A percentile compares a stretch with the other conserved stretches of the same genome.
phyloP scores from a whole-genome alignment of 2,113 vertebrate genomes.

The Myrmecobius fasciatus region DNA sequence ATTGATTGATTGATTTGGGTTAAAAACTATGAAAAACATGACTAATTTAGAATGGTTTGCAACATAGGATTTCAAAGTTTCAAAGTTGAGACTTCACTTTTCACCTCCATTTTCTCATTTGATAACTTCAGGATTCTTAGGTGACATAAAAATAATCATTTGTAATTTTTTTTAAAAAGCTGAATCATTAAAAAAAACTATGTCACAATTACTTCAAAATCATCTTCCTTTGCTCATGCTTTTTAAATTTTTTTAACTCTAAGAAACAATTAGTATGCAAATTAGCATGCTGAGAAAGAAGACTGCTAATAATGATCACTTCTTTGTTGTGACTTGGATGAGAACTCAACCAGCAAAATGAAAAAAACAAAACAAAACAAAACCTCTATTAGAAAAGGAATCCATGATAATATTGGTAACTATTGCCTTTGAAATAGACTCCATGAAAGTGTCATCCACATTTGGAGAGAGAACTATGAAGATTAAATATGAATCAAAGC shows the following conservation, averaged over 20 bases:
- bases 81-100: background rate
- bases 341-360: constrained; percentile 60
- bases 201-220: background rate
- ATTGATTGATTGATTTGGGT: background rate
- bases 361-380: too few relatives aligned
- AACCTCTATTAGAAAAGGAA: constrained; percentile 40
- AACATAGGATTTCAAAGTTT: background rate
- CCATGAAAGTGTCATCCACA: constrained; percentile 27
- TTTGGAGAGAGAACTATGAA: too few relatives aligned
- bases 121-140: background rate
- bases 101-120: background rate
- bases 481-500: too few relatives aligned
- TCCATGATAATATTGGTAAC: constrained; percentile 51
- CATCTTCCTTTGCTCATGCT: background rate
- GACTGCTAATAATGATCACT: constrained; percentile 15
- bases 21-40: too few relatives aligned
- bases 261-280: constrained; percentile 52
- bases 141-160: background rate
- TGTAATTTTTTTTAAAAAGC: background rate
- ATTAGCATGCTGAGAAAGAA: constrained; percentile 30
- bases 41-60: background rate
- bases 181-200: background rate
- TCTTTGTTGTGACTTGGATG: constrained; percentile 43
- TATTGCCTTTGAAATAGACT: constrained; percentile 60
- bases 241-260: background rate